Evolutionary conservation across 2,888 invertebrate species (phyloP).

Genomic region (Chorisops tibialis): DNA sequence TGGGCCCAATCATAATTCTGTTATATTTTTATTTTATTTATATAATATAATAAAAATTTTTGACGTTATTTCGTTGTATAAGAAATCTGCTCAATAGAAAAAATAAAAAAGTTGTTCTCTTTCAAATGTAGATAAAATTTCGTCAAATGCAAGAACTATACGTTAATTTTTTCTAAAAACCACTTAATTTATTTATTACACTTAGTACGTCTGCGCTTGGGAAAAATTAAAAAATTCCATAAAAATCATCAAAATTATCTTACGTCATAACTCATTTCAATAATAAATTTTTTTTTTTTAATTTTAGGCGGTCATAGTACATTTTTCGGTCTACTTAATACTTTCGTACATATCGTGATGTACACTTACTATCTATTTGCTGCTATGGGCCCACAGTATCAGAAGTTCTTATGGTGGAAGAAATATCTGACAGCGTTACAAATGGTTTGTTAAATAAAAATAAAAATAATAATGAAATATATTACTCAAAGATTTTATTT

Average conservation of each 20-base stretch:
- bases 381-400: conserved; percentile 82
- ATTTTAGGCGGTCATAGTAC: conserved; percentile 84
- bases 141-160: too few species aligned
- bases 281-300: not conserved
- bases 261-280: not conserved
- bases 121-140: too few species aligned
- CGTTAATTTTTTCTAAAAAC: too few species aligned
- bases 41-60: too few species aligned
- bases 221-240: too few species aligned
- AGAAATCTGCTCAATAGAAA: too few species aligned
- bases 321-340: conserved; percentile 91
- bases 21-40: too few species aligned
- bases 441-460: conserved; percentile 63
- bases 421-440: conserved; percentile 88
- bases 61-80: too few species aligned
- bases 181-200: too few species aligned
- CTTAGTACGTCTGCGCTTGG: too few species aligned
- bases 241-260: not conserved
- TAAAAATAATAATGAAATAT: conserved; percentile 1
- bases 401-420: conserved; percentile 94
- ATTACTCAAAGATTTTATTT: not conserved
- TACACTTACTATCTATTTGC: conserved; percentile 90
- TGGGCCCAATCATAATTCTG: too few species aligned
- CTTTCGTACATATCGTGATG: conserved; percentile 97
- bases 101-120: too few species aligned